Base-by-base conservation (phyloP, 1,140 invertebrate genomes). In the Aphelenchoides fujianensis region DNA sequence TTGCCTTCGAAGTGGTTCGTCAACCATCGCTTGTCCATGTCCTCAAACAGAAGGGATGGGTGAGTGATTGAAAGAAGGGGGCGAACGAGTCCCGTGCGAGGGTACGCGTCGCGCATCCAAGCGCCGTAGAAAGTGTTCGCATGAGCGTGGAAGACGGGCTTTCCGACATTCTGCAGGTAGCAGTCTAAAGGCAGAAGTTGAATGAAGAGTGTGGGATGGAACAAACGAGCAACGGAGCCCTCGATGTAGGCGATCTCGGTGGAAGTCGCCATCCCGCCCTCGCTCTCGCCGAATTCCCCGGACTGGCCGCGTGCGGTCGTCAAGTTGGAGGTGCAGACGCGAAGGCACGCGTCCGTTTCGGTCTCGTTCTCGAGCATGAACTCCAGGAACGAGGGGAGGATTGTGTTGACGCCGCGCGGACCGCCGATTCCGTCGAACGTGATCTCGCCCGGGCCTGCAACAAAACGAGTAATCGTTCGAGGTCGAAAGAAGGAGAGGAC, bases 101-200 rank as follows among this genome's bases (percentile, higher is more conserved):
- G 81, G 55, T 77, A 75, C 0, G 77, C 68, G 72, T 86, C 85
- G 63, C 80, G 68, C 83, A 86, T 85, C 85, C 85, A 86, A 1
- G 81, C 68, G 16, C 85, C 85, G 62, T 84, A 85, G 59, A 72
- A 84, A 0, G 81, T 81, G 9, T 82, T 78, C 12, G 81, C 74
- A 67, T 86, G 79, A 1, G 82, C 77, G 69, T 85, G 79, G 69
- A 83, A 85, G 1, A 86, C 71, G 28, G 85, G 85, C 52, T 84
- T 86, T 7, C 85, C 85, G 12, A 86, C 71, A 23, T 74, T 73
- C 30, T 85, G 70, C 32, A 86, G 72, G 35, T 67, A 73, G 68
- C 85, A 86, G 68, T 84, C 85, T 86, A 72, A 52, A 81, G 76
- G 55, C 48, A 36, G n/a, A 53, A 23, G 2, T 2, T 34, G 16